Evolutionary conservation across 1,140 invertebrate genomes (phyloP).

Genomic region (Polypedilum pembai): DNA sequence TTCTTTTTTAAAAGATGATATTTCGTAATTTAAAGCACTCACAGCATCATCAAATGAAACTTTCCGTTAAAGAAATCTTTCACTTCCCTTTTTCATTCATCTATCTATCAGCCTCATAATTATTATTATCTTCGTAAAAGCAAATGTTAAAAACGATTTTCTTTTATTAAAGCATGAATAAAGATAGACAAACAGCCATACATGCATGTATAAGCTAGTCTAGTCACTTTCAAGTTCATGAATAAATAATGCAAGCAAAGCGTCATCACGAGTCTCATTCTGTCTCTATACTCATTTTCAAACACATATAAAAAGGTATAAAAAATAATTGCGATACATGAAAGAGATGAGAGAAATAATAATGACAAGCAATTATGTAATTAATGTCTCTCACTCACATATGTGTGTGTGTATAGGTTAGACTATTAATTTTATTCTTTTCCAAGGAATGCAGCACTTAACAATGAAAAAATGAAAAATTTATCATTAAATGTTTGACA

Average conservation of each 20-base stretch:
- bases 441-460: too few relatives aligned
- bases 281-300: too few relatives aligned
- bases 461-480: too few relatives aligned
- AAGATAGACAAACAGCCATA: neutral
- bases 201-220: neutral
- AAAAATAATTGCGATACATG: conserved; percentile 2
- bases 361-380: conserved; percentile 5
- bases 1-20: too few relatives aligned
- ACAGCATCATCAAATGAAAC: neutral
- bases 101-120: neutral
- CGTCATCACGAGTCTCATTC: neutral
- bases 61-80: neutral
- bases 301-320: neutral
- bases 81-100: neutral
- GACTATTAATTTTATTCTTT: too few relatives aligned
- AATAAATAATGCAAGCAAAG: neutral
- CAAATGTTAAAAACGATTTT: too few relatives aligned
- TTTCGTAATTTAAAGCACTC: too few relatives aligned
- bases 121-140: neutral
- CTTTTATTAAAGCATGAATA: too few relatives aligned
- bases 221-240: neutral
- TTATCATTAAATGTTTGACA: too few relatives aligned
- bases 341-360: neutral
- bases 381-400: neutral
- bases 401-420: too few relatives aligned